These are phyloP conservation scores for Cynoglossus semilaevis DNA, from an alignment of 2,113 vertebrate species.

Conservation along the genomic window DNA sequence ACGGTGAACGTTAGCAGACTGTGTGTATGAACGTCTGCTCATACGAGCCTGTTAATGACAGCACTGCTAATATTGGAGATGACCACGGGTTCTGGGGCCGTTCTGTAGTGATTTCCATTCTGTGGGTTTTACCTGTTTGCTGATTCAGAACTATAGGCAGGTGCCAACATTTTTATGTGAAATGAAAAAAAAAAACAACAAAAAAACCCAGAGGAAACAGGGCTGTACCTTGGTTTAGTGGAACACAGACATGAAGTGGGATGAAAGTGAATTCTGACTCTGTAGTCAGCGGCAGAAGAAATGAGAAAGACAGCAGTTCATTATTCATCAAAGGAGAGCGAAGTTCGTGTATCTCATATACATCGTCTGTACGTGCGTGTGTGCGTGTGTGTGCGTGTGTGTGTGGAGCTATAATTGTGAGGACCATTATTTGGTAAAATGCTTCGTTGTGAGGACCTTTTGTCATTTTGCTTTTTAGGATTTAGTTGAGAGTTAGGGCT, in stretches of 20 bases:
- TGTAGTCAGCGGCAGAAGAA: slow-evolving; percentile 9
- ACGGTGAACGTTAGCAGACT: no score
- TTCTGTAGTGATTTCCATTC: no score
- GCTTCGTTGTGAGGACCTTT: not conserved
- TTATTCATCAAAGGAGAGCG: slow-evolving; percentile 44
- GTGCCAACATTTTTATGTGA: no score
- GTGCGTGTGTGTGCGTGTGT: not conserved
- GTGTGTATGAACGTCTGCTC: no score
- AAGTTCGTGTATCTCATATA: not conserved
- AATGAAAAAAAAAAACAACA: not conserved
- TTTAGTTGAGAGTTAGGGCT: no score
- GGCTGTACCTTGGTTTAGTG: slow-evolving; percentile 1
- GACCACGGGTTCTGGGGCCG: no score
- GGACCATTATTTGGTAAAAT: not conserved
- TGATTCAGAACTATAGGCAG: no score
- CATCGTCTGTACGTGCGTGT: slow-evolving; percentile 9
- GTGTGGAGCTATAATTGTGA: not conserved
- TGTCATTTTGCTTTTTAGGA: no score
- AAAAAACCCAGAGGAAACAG: not conserved
- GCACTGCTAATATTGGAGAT: no score
- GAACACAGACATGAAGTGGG: slow-evolving; percentile 21
- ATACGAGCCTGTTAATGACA: no score
- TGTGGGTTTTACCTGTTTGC: no score
- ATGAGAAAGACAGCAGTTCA: slow-evolving; percentile 25
- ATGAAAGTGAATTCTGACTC: slow-evolving; percentile 39